Conservation (phyloP, 35 echinoderm and acorn worm species). For the Apostichopus californicus region DNA sequence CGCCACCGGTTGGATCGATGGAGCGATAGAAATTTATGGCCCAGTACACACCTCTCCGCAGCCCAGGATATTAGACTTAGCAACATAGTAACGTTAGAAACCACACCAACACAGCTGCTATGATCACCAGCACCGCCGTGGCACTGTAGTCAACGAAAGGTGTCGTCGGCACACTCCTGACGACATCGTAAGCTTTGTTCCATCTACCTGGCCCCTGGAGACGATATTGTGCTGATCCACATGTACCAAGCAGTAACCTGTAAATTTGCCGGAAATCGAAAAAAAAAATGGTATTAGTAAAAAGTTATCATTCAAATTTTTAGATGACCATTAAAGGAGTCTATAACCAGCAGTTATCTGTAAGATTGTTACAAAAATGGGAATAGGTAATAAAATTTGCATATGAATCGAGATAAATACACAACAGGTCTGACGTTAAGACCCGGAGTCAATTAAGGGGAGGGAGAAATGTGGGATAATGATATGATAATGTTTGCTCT, state of each 20-base stretch:
- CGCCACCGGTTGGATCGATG: too few relatives aligned
- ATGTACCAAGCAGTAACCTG: slow-evolving; percentile 83
- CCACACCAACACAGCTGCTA: slow-evolving; percentile 12
- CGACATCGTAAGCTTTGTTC: slow-evolving; percentile 66
- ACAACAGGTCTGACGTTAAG: too few relatives aligned
- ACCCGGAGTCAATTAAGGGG: too few relatives aligned
- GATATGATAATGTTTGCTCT: too few relatives aligned
- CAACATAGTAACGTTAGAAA: slow-evolving; percentile 18
- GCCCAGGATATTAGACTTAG: too few relatives aligned
- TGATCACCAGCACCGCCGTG: slow-evolving; percentile 27
- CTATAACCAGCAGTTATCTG: too few relatives aligned
- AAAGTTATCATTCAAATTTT: background rate
- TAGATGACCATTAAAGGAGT: too few relatives aligned
- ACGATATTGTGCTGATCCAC: slow-evolving; percentile 93
- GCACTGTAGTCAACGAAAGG: slow-evolving; percentile 66
- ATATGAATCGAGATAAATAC: too few relatives aligned
- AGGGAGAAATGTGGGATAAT: too few relatives aligned
- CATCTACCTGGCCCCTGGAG: slow-evolving; percentile 85
- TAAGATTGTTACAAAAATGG: background rate
- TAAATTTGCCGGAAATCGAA: background rate
- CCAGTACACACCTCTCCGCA: too few relatives aligned
- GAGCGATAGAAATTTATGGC: too few relatives aligned
- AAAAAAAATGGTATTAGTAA: background rate
- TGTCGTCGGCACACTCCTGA: slow-evolving; percentile 75
- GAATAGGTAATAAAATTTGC: background rate